Percentiles rank a stretch among this genome's conserved stretches.
These are phyloP conservation scores for Phoebastria nigripes DNA, from an alignment of 2,797 vertebrate genomes.

Conservation along the genomic window DNA sequence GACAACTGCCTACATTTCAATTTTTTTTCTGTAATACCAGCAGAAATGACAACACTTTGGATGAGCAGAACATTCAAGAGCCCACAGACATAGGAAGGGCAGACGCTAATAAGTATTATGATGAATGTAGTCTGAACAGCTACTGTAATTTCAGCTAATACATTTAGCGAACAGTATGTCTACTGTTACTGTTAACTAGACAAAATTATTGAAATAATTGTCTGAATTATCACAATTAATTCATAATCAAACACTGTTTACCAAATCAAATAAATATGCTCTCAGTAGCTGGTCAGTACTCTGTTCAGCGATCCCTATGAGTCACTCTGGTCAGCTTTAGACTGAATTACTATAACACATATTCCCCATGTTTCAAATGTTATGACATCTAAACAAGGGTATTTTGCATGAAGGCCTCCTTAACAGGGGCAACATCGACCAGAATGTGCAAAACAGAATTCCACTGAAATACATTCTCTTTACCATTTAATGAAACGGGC, in stretches of 20 bases:
- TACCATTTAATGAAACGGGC: neutral
- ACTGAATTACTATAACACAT: neutral
- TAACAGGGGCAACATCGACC: neutral
- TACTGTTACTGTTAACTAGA: slow-evolving; percentile 1
- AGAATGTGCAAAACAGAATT: neutral
- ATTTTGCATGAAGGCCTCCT: neutral
- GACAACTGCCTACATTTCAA: slow-evolving; percentile 23
- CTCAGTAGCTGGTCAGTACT: neutral
- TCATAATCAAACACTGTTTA: slow-evolving; percentile 8
- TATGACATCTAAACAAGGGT: neutral
- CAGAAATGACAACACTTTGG: neutral
- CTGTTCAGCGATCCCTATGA: neutral
- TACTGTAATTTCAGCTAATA: slow-evolving; percentile 27
- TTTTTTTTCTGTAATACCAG: slow-evolving; percentile 4
- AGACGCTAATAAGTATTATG: neutral
- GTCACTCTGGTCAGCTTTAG: neutral
- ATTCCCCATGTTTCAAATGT: neutral
- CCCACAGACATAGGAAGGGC: neutral
- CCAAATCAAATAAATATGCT: neutral
- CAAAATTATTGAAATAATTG: slow-evolving; percentile 42
- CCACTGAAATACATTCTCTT: neutral
- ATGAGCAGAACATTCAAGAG: neutral
- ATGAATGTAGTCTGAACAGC: neutral
- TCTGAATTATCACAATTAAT: slow-evolving; percentile 26
- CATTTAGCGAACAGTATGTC: slow-evolving; percentile 29